Conservation (phyloP, 2,888 invertebrate genomes). For the Watsonalla binaria region DNA sequence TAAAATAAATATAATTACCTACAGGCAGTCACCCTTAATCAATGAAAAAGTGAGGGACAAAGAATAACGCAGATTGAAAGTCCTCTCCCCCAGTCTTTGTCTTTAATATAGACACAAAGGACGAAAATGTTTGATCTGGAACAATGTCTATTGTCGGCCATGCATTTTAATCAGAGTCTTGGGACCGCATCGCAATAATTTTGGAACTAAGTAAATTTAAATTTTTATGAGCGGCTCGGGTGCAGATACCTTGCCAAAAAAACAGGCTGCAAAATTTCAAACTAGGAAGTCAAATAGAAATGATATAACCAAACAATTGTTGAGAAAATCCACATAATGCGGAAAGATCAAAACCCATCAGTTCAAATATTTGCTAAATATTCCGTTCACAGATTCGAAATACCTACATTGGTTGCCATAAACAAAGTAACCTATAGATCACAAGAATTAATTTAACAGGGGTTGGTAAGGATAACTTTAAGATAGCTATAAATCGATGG, state of each 20-base stretch:
- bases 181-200: slow-evolving; percentile 30
- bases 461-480: slow-evolving; percentile 1
- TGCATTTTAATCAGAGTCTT: slow-evolving; percentile 58
- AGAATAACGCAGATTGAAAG: slow-evolving; percentile 43
- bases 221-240: slow-evolving; percentile 10
- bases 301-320: no score
- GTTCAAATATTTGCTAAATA: no score
- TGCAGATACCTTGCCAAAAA: not conserved
- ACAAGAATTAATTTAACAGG: no score
- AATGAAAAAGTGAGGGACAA: slow-evolving; percentile 41
- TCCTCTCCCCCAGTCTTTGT: slow-evolving; percentile 39
- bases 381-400: no score
- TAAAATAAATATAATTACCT: not conserved
- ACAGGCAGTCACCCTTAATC: slow-evolving; percentile 21
- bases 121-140: slow-evolving; percentile 58
- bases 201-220: slow-evolving; percentile 22
- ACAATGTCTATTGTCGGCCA: slow-evolving; percentile 53
- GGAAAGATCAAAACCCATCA: no score
- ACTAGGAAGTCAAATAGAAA: no score
- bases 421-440: no score
- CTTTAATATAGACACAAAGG: slow-evolving; percentile 56
- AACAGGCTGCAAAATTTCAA: not conserved
- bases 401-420: no score
- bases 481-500: slow-evolving; percentile 24
- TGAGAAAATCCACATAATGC: no score